Conservation (phyloP, 2,113 vertebrate species). For the Vulpes ferrilata region DNA sequence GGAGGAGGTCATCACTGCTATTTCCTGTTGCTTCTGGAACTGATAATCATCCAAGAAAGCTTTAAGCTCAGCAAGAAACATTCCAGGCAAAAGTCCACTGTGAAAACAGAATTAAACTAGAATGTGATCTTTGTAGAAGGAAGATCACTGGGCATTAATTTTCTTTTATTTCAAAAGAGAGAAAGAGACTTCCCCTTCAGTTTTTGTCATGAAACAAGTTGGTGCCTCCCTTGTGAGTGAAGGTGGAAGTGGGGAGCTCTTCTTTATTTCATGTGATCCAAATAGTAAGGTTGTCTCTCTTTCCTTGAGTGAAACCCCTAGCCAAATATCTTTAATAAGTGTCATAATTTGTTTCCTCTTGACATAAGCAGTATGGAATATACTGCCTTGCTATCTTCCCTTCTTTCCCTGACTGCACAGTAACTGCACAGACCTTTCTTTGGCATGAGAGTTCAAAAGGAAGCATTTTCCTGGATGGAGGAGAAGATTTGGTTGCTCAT, state of each 20-base stretch:
- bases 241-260: accelerated
- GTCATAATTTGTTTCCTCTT: not conserved
- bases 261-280: not conserved
- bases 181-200: not conserved
- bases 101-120: conserved; percentile 64
- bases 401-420: not conserved
- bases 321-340: not conserved
- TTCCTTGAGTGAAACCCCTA: not conserved
- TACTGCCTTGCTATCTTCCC: accelerated
- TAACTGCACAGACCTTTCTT: not conserved
- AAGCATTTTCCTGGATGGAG: not conserved
- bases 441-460: not conserved
- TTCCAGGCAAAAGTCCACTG: conserved; percentile 76
- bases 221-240: not conserved
- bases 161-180: not conserved
- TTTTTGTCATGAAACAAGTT: not conserved
- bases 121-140: conserved; percentile 38
- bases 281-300: not conserved
- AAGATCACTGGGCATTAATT: not conserved
- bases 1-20: conserved; percentile 80
- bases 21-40: conserved; percentile 87
- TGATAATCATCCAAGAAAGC: conserved; percentile 71
- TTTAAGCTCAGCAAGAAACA: conserved; percentile 55
- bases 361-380: not conserved
- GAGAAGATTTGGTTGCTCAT: not conserved